Base-by-base conservation (phyloP, 2,888 invertebrate genomes). In the Ectemnius continuus region DNA sequence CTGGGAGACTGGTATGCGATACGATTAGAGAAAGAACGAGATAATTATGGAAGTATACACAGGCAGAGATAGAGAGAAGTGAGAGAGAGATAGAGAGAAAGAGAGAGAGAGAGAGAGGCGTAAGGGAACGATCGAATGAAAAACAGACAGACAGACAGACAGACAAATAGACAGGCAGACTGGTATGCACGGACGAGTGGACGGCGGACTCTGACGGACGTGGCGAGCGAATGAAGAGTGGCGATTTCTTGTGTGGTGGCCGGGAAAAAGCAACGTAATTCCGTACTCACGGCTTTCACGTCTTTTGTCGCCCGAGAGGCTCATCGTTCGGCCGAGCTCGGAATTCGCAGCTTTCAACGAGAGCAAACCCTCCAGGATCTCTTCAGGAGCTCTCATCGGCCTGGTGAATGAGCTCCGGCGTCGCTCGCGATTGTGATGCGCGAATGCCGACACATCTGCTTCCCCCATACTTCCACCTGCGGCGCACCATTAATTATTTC, bases 351-450 rank as follows among this genome's bases (percentile, higher is more conserved):
- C 83, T 88, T 96, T 96, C 83, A 96, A 91, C 36, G 95, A 95
- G 84, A 95, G 95, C 79, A 97, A 91, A 16, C 84, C 86, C 47
- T 88, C 88, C 1, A 88, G 68, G 85, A 97, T 96, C 91, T 97
- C 96, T 89, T 97, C 96, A 0, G 96, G 96, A 91, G 96, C 96
- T 84, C 96, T 94, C 79, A 92, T 87, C 79, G 92, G 91, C 57
- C 96, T 94, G 58, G 95, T 95, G 88, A 95, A 95, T 70, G 96
- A 96, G 84, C 96, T 96, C 71, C 97, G 94, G 56, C 97, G 94
- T 70, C 96, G 92, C 86, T 96, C 95, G 79, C 94, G 92, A 81
- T 93, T 92, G 87, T 94, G 94, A 61, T 89, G 84, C 16, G 91
- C 90, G 16, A 92, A 86, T 2, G 93, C 91, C 56, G 94, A 93